These are phyloP conservation scores for Mastomys natalensis DNA, from an alignment of 2,113 vertebrate species.

Conservation along the genomic window DNA sequence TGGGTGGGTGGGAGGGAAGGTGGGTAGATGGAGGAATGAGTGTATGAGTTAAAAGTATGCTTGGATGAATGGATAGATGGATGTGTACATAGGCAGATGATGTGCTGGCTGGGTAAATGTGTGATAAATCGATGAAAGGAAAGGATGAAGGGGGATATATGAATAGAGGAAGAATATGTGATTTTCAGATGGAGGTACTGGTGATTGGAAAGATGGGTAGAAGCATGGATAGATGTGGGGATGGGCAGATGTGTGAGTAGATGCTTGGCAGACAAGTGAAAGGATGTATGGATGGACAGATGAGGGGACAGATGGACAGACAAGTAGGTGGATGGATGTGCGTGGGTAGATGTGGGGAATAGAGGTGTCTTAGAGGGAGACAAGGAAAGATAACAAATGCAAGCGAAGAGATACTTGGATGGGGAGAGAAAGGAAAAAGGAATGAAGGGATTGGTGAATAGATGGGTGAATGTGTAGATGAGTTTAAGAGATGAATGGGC, in stretches of 20 bases:
- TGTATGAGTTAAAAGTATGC: neutral
- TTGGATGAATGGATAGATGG: neutral
- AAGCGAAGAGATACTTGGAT: too few species aligned
- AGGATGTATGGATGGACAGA: neutral
- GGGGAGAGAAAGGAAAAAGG: neutral
- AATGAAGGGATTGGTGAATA: neutral
- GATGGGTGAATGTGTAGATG: neutral
- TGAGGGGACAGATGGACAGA: neutral
- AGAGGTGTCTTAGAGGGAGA: neutral
- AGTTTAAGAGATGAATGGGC: neutral
- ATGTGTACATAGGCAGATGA: too few species aligned
- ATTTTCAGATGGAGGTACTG: neutral
- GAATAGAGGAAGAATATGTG: neutral
- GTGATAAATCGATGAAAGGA: neutral
- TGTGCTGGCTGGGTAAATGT: too few species aligned
- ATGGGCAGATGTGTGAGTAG: too few species aligned
- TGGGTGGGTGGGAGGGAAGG: too few species aligned
- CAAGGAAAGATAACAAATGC: neutral
- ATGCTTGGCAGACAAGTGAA: too few species aligned
- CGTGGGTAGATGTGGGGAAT: neutral
- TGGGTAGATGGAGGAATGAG: too few species aligned
- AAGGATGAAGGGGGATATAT: neutral
- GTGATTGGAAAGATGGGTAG: too few species aligned
- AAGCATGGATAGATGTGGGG: neutral
- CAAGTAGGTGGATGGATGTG: too few species aligned